phyloP scores from a whole-genome alignment of 92 coral and sea anemone genomes.

The Palythoa grandiflora region DNA sequence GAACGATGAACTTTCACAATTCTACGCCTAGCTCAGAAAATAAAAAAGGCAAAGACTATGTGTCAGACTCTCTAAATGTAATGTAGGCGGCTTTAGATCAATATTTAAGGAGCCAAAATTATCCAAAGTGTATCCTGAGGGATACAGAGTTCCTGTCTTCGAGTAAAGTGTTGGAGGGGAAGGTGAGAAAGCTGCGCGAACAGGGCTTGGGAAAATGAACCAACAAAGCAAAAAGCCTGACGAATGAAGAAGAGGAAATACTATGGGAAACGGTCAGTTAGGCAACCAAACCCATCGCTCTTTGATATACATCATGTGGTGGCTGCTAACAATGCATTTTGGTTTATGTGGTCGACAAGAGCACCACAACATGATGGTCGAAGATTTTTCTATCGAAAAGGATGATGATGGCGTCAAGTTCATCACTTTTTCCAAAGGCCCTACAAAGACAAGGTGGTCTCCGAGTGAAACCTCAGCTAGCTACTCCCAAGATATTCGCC shows the following conservation, averaged over 20 bases:
- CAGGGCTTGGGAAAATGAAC: conserved; percentile 57
- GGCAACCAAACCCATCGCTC: conserved; percentile 31
- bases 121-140: conserved; percentile 51
- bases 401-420: conserved; percentile 52
- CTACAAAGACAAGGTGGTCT: conserved; percentile 47
- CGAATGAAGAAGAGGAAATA: conserved; percentile 44
- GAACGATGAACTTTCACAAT: not conserved
- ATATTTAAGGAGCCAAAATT: conserved; percentile 30
- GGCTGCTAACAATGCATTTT: conserved; percentile 46
- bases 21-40: conserved; percentile 58
- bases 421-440: conserved; percentile 18
- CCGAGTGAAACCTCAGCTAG: conserved; percentile 37
- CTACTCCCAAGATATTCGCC: conserved; percentile 63
- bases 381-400: conserved; percentile 42
- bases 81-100: conserved; percentile 35
- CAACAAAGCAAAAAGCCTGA: conserved; percentile 51
- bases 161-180: conserved; percentile 60
- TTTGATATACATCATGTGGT: conserved; percentile 43
- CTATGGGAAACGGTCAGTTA: conserved; percentile 44
- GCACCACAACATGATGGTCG: conserved; percentile 30
- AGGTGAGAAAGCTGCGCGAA: conserved; percentile 46
- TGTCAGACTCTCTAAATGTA: conserved; percentile 31
- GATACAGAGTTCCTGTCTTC: conserved; percentile 39
- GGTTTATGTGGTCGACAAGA: conserved; percentile 55
- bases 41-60: conserved; percentile 49